Evolutionary conservation across 2,113 vertebrate genomes (phyloP), one percentile per base, ranked within the genome.

Genomic region (Trochalopteron elliotii): DNA sequence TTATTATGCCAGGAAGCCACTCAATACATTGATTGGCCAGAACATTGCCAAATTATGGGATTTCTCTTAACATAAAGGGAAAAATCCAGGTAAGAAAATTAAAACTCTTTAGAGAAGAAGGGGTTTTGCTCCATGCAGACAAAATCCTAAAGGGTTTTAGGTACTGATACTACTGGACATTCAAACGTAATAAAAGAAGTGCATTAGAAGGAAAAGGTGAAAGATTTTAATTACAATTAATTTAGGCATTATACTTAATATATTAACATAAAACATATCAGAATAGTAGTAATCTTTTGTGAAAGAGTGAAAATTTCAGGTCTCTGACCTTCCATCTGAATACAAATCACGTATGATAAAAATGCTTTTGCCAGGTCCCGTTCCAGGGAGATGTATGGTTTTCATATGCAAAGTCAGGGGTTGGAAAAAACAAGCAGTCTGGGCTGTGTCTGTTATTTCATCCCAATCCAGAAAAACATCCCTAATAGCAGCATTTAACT

Each of bases 51-150:
- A 96, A 96, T 96, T 95, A 96, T 94, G 79, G 64, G 53, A 91
- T 93, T 96, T 96, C 40, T 96, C 61, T 94, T 89, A 77, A 95
- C 55, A 27, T 86, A 96, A 96, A 97, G 59, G 77, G 45, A 90
- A 94, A 94, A 85, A 92, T 91, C 59, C 81, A 90, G 42, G 57
- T 78, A 90, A 97, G 93, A 81, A 97, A 97, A 96, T 76, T 77
- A 94, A 95, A 86, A 52, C 21, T 89, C 50, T 77, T 30, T 8
- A 89, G 84, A 95, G 71, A 55, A 78, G 33, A 57, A 69, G 9
- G 2, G 2, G 4, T 82, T 96, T 94, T 89, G 53, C 47, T 82
- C 45, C 27, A 82, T 69, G 40, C 30, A 96, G 90, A 90, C 87
- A 91, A 78, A 84, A 78, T 59, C 45, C 25, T 50, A 49, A 87